Evolutionary conservation across 2,113 vertebrate species (phyloP).

Genomic region (Nannospalax galili): DNA sequence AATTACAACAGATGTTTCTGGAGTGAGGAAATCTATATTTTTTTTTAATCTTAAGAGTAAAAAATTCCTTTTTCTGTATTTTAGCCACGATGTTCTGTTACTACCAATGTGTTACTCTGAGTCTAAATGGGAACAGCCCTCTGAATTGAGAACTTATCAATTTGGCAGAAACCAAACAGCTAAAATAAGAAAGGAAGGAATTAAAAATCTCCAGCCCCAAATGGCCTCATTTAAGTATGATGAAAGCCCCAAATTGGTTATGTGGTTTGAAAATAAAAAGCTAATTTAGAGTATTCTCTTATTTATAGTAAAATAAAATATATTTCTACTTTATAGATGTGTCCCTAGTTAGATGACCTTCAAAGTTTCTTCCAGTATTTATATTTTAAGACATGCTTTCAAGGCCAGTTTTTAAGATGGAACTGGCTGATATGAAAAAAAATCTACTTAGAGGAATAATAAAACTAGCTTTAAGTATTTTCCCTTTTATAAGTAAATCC

Average conservation of each 20-base stretch:
- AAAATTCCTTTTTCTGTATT: background rate
- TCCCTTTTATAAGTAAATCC: background rate
- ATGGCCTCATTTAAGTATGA: background rate
- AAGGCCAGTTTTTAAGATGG: background rate
- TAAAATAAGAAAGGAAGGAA: background rate
- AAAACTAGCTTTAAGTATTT: slow-evolving; percentile 21
- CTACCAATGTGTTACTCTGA: background rate
- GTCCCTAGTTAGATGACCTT: background rate
- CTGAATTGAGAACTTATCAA: background rate
- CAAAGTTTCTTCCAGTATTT: background rate
- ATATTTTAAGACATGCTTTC: background rate
- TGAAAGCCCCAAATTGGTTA: background rate
- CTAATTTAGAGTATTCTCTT: background rate
- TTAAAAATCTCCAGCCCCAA: background rate
- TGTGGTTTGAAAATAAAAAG: background rate
- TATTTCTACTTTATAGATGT: background rate
- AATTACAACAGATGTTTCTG: too few species aligned
- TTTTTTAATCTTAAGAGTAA: background rate
- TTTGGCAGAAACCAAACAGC: background rate
- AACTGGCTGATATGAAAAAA: background rate
- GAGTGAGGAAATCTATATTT: too few species aligned
- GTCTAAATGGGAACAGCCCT: background rate
- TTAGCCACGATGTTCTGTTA: background rate
- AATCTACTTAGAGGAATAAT: background rate
- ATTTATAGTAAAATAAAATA: background rate